Base-by-base conservation (phyloP, 1,140 invertebrate species). In the Cataglyphis hispanica region DNA sequence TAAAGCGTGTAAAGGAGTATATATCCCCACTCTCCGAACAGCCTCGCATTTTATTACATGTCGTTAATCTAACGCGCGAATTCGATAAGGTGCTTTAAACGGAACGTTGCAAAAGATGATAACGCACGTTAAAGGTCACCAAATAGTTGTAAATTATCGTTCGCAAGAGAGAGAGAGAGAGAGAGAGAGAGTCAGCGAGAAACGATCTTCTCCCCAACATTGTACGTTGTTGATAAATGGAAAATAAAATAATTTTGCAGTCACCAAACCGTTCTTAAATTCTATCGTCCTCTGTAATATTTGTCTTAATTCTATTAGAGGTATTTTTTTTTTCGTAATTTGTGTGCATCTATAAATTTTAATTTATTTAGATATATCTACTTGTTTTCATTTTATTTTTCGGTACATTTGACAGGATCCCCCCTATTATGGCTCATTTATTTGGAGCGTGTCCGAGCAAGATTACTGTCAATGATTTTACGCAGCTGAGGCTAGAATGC, bases 401-500 rank as follows among this genome's bases (percentile, higher is more conserved):
- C 37, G 25, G 1, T 3, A 58, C 2, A 13, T 80, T 37, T 5
- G 40, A n/a, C 25, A 25, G 19, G 11, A 6, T 58, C 16, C 43
- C 7, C 6, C 16, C 13, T 58, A 40, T 22, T 40, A 22, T 46
- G 64, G 50, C 34, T 31, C 22, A 31, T 25, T 34, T 37, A 40
- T 56, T 56, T 69, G 5, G n/a, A 78, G 61, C 43, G 27, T 27
- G 61, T 70, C 31, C 11, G 8, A 83, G 53, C 78, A 83, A 74
- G 67, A 72, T 27, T 60, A 43, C 37, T 60, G 66, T 74, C 78
- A 74, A 83, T 74, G 53, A 61, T 83, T 83, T 83, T 43, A 60
- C 78, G 78, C 37, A 46, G 78, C 27, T 70, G 78, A 46, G 67
- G n/a, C 27, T 43, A 60, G 78, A 83, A 83, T 72, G 78, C 78